phyloP scores from a whole-genome alignment of 2,888 invertebrate species.

The Dicranocentrus wangi region DNA sequence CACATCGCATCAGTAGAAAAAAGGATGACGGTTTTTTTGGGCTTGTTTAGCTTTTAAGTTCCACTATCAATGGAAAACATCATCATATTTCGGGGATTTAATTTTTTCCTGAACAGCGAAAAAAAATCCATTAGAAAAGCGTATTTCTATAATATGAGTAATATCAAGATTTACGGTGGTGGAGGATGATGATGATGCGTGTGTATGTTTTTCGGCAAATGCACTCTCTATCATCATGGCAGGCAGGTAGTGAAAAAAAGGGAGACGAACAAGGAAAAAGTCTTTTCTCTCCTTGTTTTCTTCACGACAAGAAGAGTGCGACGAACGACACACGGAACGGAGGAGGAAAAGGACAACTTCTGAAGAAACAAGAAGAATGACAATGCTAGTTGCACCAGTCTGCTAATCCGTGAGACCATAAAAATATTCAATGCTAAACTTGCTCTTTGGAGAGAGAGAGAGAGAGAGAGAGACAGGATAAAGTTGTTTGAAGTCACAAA shows the following conservation, averaged over 20 bases:
- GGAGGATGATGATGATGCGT: neutral
- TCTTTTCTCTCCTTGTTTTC: neutral
- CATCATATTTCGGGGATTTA: neutral
- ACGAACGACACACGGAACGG: conserved; percentile 18
- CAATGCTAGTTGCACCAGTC: conserved; percentile 25
- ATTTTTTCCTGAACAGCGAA: neutral
- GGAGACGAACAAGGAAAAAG: conserved; percentile 3
- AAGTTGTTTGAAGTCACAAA: conserved; percentile 8
- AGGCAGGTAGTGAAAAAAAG: neutral
- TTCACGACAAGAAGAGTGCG: conserved; percentile 15
- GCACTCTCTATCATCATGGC: too few relatives aligned
- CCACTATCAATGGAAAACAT: conserved; percentile 3
- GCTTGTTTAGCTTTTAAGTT: conserved; percentile 23
- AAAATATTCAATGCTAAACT: conserved; percentile 27
- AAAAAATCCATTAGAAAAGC: neutral
- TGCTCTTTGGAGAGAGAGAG: neutral
- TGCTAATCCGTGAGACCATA: conserved; percentile 29
- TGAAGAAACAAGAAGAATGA: conserved; percentile 10
- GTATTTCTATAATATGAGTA: neutral
- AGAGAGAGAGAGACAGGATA: too few relatives aligned
- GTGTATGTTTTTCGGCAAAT: too few relatives aligned
- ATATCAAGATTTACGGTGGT: neutral
- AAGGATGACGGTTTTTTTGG: conserved; percentile 8
- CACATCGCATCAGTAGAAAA: conserved; percentile 50
- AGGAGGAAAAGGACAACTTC: conserved; percentile 22